phyloP scores from a whole-genome alignment of 2,113 vertebrate species.

The Chauna torquata region DNA sequence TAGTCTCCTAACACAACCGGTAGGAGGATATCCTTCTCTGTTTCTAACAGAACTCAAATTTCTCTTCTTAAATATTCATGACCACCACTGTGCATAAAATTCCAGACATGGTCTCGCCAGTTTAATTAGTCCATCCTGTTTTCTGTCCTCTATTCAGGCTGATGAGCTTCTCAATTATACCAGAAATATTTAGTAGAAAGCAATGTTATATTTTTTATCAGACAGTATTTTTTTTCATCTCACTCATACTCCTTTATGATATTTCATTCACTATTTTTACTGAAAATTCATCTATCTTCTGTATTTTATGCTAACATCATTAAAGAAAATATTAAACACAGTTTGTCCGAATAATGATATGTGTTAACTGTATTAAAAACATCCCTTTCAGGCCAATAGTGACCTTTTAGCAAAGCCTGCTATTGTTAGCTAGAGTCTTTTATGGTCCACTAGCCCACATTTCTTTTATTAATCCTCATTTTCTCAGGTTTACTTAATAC shows the following conservation, averaged over 20 bases:
- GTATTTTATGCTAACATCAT: neutral
- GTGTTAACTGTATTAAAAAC: neutral
- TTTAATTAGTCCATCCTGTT: neutral
- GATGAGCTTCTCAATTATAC: neutral
- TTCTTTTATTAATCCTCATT: constrained; percentile 13
- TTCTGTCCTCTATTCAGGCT: neutral
- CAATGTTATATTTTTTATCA: neutral
- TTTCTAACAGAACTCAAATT: neutral
- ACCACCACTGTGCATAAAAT: neutral
- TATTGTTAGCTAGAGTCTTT: neutral
- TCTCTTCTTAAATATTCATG: constrained; percentile 24
- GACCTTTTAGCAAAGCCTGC: neutral
- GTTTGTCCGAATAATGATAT: neutral
- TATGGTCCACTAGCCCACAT: neutral
- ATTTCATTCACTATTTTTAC: neutral
- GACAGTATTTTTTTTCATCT: neutral
- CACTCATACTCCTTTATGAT: neutral
- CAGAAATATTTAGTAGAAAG: constrained; percentile 4
- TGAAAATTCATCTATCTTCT: neutral
- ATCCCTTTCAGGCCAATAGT: neutral
- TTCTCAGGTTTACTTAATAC: neutral
- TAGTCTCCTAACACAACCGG: neutral
- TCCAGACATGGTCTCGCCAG: neutral
- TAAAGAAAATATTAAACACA: neutral
- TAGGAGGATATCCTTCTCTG: neutral